Base-by-base conservation (phyloP, 1,140 invertebrate species). In the Proales similis region DNA sequence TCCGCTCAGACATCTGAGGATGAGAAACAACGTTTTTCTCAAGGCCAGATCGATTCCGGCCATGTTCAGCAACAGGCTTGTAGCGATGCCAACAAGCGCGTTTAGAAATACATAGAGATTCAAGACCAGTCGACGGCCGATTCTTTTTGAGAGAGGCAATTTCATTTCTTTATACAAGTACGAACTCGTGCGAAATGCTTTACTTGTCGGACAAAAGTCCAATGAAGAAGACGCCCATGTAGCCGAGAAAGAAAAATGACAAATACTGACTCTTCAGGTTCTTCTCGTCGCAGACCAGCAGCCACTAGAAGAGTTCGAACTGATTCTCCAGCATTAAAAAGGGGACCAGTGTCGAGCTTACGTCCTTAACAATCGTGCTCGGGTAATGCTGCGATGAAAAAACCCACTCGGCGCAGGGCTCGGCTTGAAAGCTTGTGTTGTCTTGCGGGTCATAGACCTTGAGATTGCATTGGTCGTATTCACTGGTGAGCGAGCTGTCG, bases 141-240 rank as follows among this genome's bases (percentile, higher is more conserved):
- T 24, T 46, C 57, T 62, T 45, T 2, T 12, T 14, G 20, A 22
- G 17, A 20, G 22, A 38, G 14, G 17, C 2, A 38, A 38, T 42
- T 38, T n/a, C 3, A n/a, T 20, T 24, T 24, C 43, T 4, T 1
- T 20, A 12, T 20, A 33, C 32, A 32, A 11, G 22, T 26, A 49
- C 39, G 22, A 24, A 38, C 27, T 24, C 27, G 22, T n/a, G 17
- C 22, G 1, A 19, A 14, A 14, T 36, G 12, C 4, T 27, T 43
- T 43, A 60, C 53, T 38, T 60, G 24, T 62, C 57, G 6, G 57
- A 45, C 7, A 62, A n/a, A 46, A 62, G 9, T 6, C 57, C 57
- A 26, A 29, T 62, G 14, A 62, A 7, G 12, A 62, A 36, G 17
- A 45, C 43, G 17, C 57, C 57, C 24, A 36, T 33, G 7, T 29